These are phyloP conservation scores for Butorides virescens DNA, from an alignment of 2,113 vertebrate genomes.

Conservation along the genomic window DNA sequence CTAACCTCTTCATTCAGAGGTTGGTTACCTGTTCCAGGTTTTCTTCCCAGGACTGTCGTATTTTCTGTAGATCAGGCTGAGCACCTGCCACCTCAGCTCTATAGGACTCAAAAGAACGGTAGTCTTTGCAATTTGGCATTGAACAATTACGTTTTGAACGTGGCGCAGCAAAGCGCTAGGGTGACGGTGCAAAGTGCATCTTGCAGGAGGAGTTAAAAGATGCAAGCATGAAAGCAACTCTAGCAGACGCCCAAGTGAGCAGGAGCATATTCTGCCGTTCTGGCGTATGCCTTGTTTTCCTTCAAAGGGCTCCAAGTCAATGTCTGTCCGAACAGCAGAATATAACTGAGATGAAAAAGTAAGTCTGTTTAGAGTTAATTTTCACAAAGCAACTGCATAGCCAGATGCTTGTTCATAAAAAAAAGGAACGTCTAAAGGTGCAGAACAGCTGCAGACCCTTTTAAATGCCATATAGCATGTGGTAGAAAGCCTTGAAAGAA, in stretches of 20 bases:
- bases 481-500: neutral
- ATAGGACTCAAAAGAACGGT: neutral
- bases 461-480: neutral
- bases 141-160: neutral
- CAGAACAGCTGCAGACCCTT: neutral
- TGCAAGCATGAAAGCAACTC: neutral
- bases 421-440: fast-evolving
- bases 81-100: neutral
- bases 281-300: neutral
- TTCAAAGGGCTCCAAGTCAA: neutral
- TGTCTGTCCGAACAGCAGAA: neutral
- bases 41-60: neutral
- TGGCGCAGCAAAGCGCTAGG: neutral
- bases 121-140: neutral
- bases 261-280: neutral
- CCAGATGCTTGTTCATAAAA: neutral
- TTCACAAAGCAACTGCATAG: neutral
- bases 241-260: neutral
- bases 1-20: neutral
- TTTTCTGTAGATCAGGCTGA: neutral
- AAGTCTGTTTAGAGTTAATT: neutral
- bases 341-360: neutral
- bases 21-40: neutral
- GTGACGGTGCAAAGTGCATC: neutral
- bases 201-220: neutral